phyloP scores from a whole-genome alignment of 92 coral and sea anemone genomes.

The Siderastrea radians region DNA sequence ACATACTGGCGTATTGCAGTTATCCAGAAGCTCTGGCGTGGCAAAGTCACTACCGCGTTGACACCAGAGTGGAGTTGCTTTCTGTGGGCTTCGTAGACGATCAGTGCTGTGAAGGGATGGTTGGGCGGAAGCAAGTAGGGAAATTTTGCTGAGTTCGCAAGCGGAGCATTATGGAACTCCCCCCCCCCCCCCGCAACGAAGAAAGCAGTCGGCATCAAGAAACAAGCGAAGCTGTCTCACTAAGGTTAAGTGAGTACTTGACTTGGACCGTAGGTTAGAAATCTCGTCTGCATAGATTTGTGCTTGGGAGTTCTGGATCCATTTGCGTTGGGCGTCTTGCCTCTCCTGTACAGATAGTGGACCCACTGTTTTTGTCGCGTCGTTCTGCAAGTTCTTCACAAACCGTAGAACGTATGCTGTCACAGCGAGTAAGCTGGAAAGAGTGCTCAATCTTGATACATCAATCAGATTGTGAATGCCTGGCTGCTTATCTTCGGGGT shows the following conservation, averaged over 20 bases:
- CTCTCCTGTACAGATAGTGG: neutral
- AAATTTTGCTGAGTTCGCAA: constrained; percentile 26
- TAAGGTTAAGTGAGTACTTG: neutral
- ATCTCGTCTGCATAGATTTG: neutral
- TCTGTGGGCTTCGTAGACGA: constrained; percentile 43
- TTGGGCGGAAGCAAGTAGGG: constrained; percentile 9
- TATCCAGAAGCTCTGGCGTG: constrained; percentile 64
- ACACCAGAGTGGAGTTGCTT: constrained; percentile 63
- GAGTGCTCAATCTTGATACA: neutral
- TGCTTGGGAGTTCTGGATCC: constrained; percentile 7
- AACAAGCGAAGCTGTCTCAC: constrained; percentile 1
- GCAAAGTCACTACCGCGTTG: constrained; percentile 48
- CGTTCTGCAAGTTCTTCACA: neutral
- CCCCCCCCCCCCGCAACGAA: constrained; percentile 59
- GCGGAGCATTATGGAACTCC: constrained; percentile 46
- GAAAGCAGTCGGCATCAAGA: constrained; percentile 24
- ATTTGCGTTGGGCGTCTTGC: neutral
- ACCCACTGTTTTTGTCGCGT: neutral
- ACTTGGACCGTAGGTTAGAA: neutral
- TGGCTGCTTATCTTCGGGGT: neutral
- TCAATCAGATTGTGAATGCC: neutral
- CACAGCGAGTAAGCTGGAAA: neutral
- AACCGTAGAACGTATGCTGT: constrained; percentile 9
- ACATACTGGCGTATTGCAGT: constrained; percentile 33
- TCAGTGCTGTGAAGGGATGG: constrained; percentile 48